Conservation (phyloP, 2,797 vertebrate species). For the Tiaroga cobitis region DNA sequence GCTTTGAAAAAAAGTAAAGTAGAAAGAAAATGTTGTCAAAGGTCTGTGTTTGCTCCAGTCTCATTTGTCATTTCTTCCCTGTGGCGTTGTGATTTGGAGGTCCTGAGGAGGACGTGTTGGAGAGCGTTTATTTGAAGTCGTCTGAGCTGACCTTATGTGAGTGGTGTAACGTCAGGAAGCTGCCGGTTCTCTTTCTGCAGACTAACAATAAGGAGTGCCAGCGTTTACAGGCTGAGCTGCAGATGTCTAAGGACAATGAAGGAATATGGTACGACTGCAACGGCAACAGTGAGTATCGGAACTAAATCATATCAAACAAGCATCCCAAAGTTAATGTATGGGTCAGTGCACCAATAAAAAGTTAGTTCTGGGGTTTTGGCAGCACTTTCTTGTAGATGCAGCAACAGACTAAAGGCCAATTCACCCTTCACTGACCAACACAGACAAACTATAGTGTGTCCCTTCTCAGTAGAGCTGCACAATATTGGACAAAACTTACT, state of each 20-base stretch:
- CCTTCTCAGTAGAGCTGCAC: too few relatives aligned
- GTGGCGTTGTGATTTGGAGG: slow-evolving; percentile 51
- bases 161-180: slow-evolving; percentile 91
- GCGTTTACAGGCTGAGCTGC: slow-evolving; percentile 84
- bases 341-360: neutral
- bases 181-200: slow-evolving; percentile 94
- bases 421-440: neutral
- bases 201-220: slow-evolving; percentile 81
- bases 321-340: neutral
- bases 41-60: neutral
- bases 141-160: slow-evolving; percentile 92
- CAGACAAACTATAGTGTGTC: too few relatives aligned
- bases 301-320: neutral
- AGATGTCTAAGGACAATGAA: slow-evolving; percentile 81
- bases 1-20: neutral
- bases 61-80: neutral
- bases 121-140: slow-evolving; percentile 83
- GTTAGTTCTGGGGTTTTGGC: neutral
- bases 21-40: neutral
- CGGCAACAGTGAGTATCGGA: slow-evolving; percentile 81
- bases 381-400: neutral
- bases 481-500: too few relatives aligned
- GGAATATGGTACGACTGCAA: slow-evolving; percentile 88
- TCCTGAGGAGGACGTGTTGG: slow-evolving; percentile 58
- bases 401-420: neutral